These are phyloP conservation scores for Callipepla californica DNA, from an alignment of 2,113 vertebrate genomes.

Conservation along the genomic window DNA sequence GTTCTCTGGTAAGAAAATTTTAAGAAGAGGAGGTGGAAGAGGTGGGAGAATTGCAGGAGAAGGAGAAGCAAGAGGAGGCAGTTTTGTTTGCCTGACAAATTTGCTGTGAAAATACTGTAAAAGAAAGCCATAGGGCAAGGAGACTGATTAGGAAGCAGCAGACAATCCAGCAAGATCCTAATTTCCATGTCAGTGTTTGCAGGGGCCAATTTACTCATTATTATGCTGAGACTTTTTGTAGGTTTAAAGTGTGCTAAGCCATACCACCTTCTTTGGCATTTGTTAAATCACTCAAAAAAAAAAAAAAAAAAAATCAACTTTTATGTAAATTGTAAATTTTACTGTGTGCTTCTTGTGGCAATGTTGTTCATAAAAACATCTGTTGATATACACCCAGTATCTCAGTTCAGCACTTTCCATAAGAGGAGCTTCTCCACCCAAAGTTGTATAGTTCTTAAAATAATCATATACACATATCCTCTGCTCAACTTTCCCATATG, in stretches of 20 bases:
- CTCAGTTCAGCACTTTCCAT: background rate
- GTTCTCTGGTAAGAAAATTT: background rate
- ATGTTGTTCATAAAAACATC: background rate
- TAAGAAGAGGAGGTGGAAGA: background rate
- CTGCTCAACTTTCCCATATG: background rate
- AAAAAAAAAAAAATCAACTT: background rate
- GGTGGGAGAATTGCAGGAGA: background rate
- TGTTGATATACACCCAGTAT: rapidly evolving
- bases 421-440: background rate
- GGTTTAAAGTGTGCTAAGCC: background rate
- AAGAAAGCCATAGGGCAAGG: background rate
- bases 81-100: background rate
- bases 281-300: background rate
- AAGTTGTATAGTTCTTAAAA: background rate
- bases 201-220: background rate
- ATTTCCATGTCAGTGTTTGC: background rate
- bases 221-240: background rate
- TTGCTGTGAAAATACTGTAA: background rate
- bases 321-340: background rate
- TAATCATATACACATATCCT: background rate
- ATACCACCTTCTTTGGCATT: background rate
- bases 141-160: background rate
- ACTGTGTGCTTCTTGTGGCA: background rate
- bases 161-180: background rate
- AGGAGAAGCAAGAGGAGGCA: background rate